phyloP scores from a whole-genome alignment of 2,888 invertebrate species.

The Spilosoma lubricipeda region DNA sequence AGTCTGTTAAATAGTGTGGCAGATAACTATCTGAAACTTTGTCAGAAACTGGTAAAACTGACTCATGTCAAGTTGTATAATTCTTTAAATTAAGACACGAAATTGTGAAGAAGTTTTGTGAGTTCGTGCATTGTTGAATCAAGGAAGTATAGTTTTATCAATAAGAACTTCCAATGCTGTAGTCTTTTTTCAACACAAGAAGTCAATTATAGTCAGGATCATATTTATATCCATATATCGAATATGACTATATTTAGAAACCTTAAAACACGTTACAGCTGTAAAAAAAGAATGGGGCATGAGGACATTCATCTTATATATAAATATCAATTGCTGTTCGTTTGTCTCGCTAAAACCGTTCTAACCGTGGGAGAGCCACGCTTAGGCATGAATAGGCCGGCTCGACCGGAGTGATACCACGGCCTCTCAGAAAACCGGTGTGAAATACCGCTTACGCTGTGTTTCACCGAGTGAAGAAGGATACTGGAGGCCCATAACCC shows the following conservation, averaged over 20 bases:
- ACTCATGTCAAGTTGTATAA: not conserved
- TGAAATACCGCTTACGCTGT: too few species aligned
- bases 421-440: too few species aligned
- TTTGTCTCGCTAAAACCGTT: too few species aligned
- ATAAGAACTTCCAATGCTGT: not conserved
- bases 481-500: too few species aligned
- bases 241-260: not conserved
- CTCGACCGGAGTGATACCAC: too few species aligned
- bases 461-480: too few species aligned
- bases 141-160: not conserved
- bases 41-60: not conserved
- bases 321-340: too few species aligned
- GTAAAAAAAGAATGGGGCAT: not conserved
- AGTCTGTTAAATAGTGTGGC: too few species aligned
- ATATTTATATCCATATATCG: not conserved
- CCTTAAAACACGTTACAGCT: not conserved
- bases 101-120: not conserved
- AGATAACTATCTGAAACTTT: too few species aligned
- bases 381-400: too few species aligned
- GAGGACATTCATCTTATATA: not conserved
- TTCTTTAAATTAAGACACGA: not conserved
- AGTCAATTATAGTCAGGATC: not conserved
- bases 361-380: too few species aligned
- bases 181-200: not conserved
- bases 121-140: not conserved